A percentile compares a stretch with the other conserved stretches of the same genome.
These are phyloP conservation scores for Trachelipus rathkii DNA, from an alignment of 1,140 invertebrate species.

Conservation along the genomic window DNA sequence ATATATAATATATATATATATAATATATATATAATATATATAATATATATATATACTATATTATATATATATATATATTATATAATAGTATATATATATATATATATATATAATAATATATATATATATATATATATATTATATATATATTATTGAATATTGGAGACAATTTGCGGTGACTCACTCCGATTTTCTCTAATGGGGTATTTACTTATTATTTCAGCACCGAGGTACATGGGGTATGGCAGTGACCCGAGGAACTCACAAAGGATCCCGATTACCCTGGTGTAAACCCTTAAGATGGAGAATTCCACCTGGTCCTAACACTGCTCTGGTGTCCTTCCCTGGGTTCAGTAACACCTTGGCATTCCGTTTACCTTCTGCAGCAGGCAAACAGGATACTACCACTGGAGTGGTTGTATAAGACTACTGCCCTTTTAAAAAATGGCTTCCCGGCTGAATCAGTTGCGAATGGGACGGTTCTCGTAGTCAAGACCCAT, in stretches of 20 bases:
- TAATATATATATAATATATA: too few relatives aligned
- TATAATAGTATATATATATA: too few relatives aligned
- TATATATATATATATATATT: too few relatives aligned
- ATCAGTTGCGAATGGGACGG: slow-evolving; percentile 67
- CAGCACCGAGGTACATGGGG: slow-evolving; percentile 36
- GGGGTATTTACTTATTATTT: background rate
- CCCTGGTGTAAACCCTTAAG: slow-evolving; percentile 55
- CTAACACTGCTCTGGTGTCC: slow-evolving; percentile 62
- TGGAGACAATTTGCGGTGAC: too few relatives aligned
- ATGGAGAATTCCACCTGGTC: slow-evolving; percentile 50
- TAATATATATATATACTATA: too few relatives aligned
- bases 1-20: too few relatives aligned
- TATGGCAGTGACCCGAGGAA: slow-evolving; percentile 41
- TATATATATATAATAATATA: too few relatives aligned
- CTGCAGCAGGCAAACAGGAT: slow-evolving; percentile 60
- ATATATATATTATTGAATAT: too few relatives aligned
- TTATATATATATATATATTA: too few relatives aligned
- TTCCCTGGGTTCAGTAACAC: slow-evolving; percentile 77
- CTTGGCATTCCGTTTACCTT: slow-evolving; percentile 71
- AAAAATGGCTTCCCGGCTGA: slow-evolving; percentile 74
- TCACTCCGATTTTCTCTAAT: too few relatives aligned
- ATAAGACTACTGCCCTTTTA: slow-evolving; percentile 68
- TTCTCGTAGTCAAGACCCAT: slow-evolving; percentile 73
- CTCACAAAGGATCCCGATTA: slow-evolving; percentile 48
- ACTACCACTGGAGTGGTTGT: slow-evolving; percentile 66